Base-by-base conservation (phyloP, 2,888 invertebrate species). In the Hoplodrina blanda region DNA sequence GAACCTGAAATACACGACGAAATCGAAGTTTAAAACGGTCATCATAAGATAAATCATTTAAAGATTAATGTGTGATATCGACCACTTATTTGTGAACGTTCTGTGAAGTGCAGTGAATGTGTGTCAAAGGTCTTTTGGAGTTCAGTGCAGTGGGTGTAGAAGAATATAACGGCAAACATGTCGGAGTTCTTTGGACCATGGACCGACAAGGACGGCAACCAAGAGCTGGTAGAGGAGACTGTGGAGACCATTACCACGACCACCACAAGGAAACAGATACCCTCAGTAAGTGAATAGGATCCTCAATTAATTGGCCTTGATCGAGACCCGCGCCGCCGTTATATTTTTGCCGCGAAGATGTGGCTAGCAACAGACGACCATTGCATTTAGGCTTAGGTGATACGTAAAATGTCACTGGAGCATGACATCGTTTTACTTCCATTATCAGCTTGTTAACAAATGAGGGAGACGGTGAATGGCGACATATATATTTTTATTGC, bases 161-260 rank as follows among this genome's bases (percentile, higher is more conserved):
- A 86, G 85, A 78, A 81, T 84, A 78, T 84, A 84, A 74, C 72
- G 80, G 76, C 79, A 87, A 91, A 78, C 74, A 96, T 96, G 96
- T 95, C 96, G 92, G 96, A 96, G 85, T 94, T 95, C 85, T 96
- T 90, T 80, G 95, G 95, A 87, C 88, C 94, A 88, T 96, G 96
- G 96, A 91, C 85, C 87, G 82, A 87, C 75, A 85, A 90, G 57
- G 88, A 81, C 56, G 91, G 85, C 68, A 91, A 87, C 66, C 91
- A 82, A 68, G 90, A 87, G 20, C 83, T 87, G 78, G 91, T 88
- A 53, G 90, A 91, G 85, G 94, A 94, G 81, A 92, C 94, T 62
- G 90, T 91, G 81, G 95, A 95, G 83, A 95, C 94, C 57, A 84
- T 93, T 83, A 95, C 95, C 84, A 95, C 94, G 44, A 95, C 94